Percentiles rank a stretch among this genome's conserved stretches.
Evolutionary conservation across 1,140 invertebrate genomes (phyloP).

Genomic region (Drosophila nebulosa): DNA sequence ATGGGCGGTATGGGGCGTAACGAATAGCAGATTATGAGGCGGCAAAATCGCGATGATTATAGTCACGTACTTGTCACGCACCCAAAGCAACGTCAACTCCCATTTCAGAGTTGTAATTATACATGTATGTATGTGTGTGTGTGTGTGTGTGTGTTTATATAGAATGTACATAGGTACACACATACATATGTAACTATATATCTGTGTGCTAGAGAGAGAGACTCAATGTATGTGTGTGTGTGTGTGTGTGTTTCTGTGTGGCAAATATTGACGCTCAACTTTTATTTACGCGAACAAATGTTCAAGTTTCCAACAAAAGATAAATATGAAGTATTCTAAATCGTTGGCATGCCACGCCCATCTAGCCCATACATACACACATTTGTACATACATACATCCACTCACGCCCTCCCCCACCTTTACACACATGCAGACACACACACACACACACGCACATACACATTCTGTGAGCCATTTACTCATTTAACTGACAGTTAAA

Average conservation of each 20-base stretch:
- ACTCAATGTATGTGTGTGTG: not conserved
- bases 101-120: conserved; percentile 55
- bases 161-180: conserved; percentile 13
- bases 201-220: not conserved
- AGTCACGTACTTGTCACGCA: conserved; percentile 72
- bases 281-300: conserved; percentile 78
- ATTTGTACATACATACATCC: not conserved
- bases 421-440: not conserved
- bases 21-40: conserved; percentile 48
- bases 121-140: not conserved
- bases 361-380: not conserved
- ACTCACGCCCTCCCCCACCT: not conserved
- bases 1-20: conserved; percentile 1
- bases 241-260: conserved; percentile 16
- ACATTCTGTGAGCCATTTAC: conserved; percentile 52
- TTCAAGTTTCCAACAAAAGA: conserved; percentile 75
- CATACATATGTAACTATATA: not conserved
- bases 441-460: not conserved
- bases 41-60: conserved; percentile 65
- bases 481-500: conserved; percentile 80
- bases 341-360: conserved; percentile 52
- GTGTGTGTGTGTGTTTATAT: not conserved
- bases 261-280: conserved; percentile 74
- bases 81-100: conserved; percentile 24
- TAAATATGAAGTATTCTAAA: conserved; percentile 78